Conservation (phyloP, 2,797 vertebrate species). For the Amniataba percoides region DNA sequence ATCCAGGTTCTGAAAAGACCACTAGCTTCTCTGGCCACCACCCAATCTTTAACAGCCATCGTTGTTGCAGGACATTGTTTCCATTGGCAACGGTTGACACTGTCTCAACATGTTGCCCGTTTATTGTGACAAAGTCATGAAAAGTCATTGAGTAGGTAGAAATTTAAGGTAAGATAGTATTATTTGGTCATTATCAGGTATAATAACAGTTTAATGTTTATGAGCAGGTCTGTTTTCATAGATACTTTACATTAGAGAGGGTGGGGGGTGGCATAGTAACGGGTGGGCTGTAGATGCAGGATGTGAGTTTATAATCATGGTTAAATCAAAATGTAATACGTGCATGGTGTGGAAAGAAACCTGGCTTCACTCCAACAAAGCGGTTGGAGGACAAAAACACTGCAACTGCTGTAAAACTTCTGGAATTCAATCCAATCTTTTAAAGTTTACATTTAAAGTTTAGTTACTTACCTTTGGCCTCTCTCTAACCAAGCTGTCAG, state of each 20-base stretch:
- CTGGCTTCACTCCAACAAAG: constrained; percentile 63
- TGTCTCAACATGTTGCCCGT: constrained; percentile 46
- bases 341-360: constrained; percentile 65
- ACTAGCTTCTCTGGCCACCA: constrained; percentile 75
- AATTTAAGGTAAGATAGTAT: constrained; percentile 44
- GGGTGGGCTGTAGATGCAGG: constrained; percentile 38
- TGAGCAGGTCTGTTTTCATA: constrained; percentile 36
- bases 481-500: constrained; percentile 90
- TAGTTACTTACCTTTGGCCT: constrained; percentile 83
- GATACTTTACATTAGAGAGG: constrained; percentile 1
- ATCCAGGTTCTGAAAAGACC: constrained; percentile 86
- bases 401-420: constrained; percentile 44
- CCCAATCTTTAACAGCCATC: constrained; percentile 36
- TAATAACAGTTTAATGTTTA: constrained; percentile 12
- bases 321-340: constrained; percentile 45
- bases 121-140: constrained; percentile 22
- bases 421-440: constrained; percentile 46
- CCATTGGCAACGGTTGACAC: constrained; percentile 44
- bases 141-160: constrained; percentile 41
- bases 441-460: constrained; percentile 52
- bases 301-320: constrained; percentile 44
- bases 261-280: constrained; percentile 2
- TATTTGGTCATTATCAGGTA: constrained; percentile 19
- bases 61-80: constrained; percentile 41
- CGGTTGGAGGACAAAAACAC: constrained; percentile 54